Evolutionary conservation across 2,113 vertebrate genomes (phyloP), one percentile per base, ranked within the genome.

Genomic region (Paradoxurus hermaphroditus): DNA sequence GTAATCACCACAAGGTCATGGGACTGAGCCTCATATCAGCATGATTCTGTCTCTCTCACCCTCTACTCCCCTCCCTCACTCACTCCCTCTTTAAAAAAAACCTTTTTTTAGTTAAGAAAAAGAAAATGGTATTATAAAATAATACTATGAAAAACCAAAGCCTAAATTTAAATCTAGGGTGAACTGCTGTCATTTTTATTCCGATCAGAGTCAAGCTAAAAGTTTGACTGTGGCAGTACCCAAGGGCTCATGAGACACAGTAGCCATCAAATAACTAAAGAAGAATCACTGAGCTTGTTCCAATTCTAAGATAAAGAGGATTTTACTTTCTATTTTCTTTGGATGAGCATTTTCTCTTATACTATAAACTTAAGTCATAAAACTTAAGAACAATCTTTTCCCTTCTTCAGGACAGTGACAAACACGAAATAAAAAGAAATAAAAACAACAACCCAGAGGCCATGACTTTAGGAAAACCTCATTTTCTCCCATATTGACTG

Each of bases 381-480:
- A 95, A 72, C 11, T 68, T 75, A 91, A 56, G 27, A 31, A 41
- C n/a, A 46, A 41, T 79, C 2, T 72, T 77, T 78, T 39, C 29
- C 49, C 81, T 87, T 96, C 51, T 46, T 79, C 83, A 93, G n/a
- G 73, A 95, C 16, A 89, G 5, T 83, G 70, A 92, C 29, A 94
- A 94, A 79, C n/a, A 87, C 36, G 46, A 86, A 92, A 90, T 46
- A 46, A 67, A 62, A 87, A 68, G 31, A 67, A 90, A 49, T 56
- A 41, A 89, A 72, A 92, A 89, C 15, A 67, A 84, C 5, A 13
- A 70, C 4, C 11, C 25, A 41, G 49, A 93, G 49, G 19, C 36
- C 36, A 44, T 51, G 49, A 29, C 70, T 73, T 86, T 41, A 46
- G 34, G 70, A 85, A 84, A 90, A 78, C 12, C 2, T 83, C 68